Evolutionary conservation across 2,113 vertebrate species (phyloP), one percentile per base, ranked within the genome.

Genomic region (Epinephelus fuscoguttatus): DNA sequence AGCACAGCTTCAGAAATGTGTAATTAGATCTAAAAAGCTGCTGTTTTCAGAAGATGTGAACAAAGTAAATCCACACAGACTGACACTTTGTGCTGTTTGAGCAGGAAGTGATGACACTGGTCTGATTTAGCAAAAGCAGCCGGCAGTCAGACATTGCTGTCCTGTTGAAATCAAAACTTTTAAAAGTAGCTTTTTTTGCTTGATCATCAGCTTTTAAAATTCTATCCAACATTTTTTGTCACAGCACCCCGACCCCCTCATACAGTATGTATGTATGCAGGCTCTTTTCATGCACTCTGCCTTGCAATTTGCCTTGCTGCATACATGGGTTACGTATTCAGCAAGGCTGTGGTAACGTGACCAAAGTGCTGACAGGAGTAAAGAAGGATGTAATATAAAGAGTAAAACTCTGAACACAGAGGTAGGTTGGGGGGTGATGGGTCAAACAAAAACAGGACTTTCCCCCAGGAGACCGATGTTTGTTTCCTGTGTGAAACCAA

Each of bases 101-200:
- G 67, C 60, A 77, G 40, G 1, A 13, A 73, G 55, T 57, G 73
- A 73, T 67, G 83, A 84, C 33, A 37, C 18, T 49, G 52, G 23
- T 66, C 69, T 63, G 83, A 81, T 33, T 81, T 70, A 84, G 79
- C 45, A 61, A 11, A n/a, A 70, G 27, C 53, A 71, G 57, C 64
- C 10, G 60, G 55, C 23, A 17, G n/a, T 30, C 49, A 2, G 25
- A 55, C 17, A 17, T 27, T 60, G 45, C 19, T 37, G n/a, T 30
- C 42, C 15, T 11, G 15, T 10, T 67, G 18, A 25, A 68, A 19
- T 57, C 18, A 69, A 42, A 50, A 23, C 14, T 5, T 27, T 3
- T 18, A 18, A 30, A 50, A 75, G 17, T 18, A n/a, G 33, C 21
- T 67, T 47, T 45, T 49, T 64, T 27, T 33, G 21, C 33, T 40